A percentile compares a stretch with the other conserved stretches of the same genome.
Evolutionary conservation across 1,140 invertebrate species (phyloP).

Genomic region (Cyclina sinensis): DNA sequence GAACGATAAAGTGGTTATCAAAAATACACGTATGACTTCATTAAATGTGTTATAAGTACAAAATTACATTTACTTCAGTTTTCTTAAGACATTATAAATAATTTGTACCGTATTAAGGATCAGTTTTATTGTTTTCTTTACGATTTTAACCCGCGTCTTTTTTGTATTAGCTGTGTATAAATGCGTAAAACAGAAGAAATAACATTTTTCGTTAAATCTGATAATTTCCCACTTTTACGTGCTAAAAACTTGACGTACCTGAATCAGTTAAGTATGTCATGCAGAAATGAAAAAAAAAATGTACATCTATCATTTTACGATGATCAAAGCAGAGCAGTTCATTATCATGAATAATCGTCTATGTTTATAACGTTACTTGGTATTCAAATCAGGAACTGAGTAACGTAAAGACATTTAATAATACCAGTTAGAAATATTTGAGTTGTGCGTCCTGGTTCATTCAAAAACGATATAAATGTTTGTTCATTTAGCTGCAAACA

Average conservation of each 20-base stretch:
- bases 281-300: slow-evolving; percentile 5
- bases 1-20: background rate
- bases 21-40: slow-evolving; percentile 1
- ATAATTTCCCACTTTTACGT: slow-evolving; percentile 2
- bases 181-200: background rate
- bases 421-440: too few relatives aligned
- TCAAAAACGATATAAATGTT: too few relatives aligned
- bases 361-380: background rate
- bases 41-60: background rate
- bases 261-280: background rate
- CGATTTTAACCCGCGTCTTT: background rate
- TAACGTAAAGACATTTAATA: too few relatives aligned
- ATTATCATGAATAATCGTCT: background rate
- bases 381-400: slow-evolving; percentile 29
- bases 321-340: background rate
- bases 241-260: background rate
- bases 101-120: background rate
- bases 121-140: background rate
- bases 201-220: slow-evolving; percentile 34
- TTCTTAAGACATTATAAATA: background rate
- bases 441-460: too few relatives aligned
- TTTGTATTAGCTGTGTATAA: background rate
- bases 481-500: too few relatives aligned
- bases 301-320: slow-evolving; percentile 1
- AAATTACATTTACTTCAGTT: slow-evolving; percentile 11